Base-by-base conservation (phyloP, 2,888 invertebrate genomes). In the Mermis nigrescens region DNA sequence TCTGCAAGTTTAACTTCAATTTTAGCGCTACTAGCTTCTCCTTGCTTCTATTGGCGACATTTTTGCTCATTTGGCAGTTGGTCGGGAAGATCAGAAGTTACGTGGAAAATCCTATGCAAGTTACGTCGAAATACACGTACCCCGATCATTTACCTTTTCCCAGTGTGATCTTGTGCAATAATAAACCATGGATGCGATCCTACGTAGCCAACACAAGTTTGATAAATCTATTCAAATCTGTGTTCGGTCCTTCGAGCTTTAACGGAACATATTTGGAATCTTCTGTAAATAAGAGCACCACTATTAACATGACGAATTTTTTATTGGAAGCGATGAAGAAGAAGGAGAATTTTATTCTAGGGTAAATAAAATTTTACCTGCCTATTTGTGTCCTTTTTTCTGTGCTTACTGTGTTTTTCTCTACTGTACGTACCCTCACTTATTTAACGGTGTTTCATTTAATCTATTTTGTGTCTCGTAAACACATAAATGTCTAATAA, bases 51-150 rank as follows among this genome's bases (percentile, higher is more conserved):
- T 29, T 53, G 29, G 54, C 54, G 15, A 31, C 54, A 29, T 4
- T 24, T 12, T 22, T 53, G 28, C 54, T 53, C 15, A 7, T 53
- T 4, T 53, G 54, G 54, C 54, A 53, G 29, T 31, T 53, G 54
- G 12, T 29, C 28, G 54, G 31, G 3, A 53, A 53, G 22, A 29
- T 53, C 12, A 27, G 22, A 7, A 53, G 54, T 53, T 53, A 53
- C 31, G 12, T 53, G 4, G 31, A 53, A 27, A 53, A 53, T 31
- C 54, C 54, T 7, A 31, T 53, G 29, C 12, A 19, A 15, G 54
- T 53, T 12, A 53, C 15, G 29, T n/a, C 54, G 15, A 12, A 27
- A 53, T 53, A 29, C 31, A 53, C 4, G 7, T 53, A 53, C 29
- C 29, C 54, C 12, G 29, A 29, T 7, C 7, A 4, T 3, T 22